Evolutionary conservation across 2,888 invertebrate genomes (phyloP).

Genomic region (Drosophila paranaensis): DNA sequence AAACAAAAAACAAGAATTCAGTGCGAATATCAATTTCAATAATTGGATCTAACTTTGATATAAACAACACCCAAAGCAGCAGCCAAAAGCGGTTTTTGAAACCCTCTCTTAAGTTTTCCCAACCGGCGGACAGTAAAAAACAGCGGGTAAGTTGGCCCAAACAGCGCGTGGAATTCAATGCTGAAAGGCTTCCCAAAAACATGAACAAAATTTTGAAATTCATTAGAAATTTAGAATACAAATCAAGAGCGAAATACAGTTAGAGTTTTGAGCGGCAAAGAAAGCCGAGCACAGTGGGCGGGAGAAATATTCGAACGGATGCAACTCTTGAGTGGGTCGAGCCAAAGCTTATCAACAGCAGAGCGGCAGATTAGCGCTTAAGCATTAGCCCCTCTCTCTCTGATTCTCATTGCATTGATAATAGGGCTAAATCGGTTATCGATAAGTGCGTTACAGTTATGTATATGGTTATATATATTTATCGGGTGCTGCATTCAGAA

Average conservation of each 20-base stretch:
- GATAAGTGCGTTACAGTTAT: constrained; percentile 5
- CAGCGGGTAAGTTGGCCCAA: constrained; percentile 57
- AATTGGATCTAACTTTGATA: constrained; percentile 53
- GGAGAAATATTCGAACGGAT: constrained; percentile 10
- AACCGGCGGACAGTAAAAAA: constrained; percentile 39
- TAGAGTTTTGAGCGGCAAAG: constrained; percentile 6
- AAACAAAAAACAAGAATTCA: constrained; percentile 26
- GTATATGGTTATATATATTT: background rate
- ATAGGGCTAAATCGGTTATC: background rate
- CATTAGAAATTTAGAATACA: background rate
- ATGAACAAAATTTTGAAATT: background rate
- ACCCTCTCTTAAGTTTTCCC: constrained; percentile 24
- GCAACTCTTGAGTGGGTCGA: constrained; percentile 28
- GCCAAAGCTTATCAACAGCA: constrained; percentile 27
- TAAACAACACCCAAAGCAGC: constrained; percentile 17
- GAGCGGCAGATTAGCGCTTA: constrained; percentile 21
- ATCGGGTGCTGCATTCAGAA: background rate
- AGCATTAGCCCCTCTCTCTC: background rate
- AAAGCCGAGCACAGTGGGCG: constrained; percentile 10
- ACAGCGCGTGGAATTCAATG: constrained; percentile 36
- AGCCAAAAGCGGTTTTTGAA: constrained; percentile 6
- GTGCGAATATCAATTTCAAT: constrained; percentile 33
- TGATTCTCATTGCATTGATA: background rate
- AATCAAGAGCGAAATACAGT: constrained; percentile 6
- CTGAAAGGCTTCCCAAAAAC: constrained; percentile 28